Percentiles rank a stretch among this genome's conserved stretches.
phyloP scores from a whole-genome alignment of 2,888 invertebrate genomes.

The Ophion slaviceki region DNA sequence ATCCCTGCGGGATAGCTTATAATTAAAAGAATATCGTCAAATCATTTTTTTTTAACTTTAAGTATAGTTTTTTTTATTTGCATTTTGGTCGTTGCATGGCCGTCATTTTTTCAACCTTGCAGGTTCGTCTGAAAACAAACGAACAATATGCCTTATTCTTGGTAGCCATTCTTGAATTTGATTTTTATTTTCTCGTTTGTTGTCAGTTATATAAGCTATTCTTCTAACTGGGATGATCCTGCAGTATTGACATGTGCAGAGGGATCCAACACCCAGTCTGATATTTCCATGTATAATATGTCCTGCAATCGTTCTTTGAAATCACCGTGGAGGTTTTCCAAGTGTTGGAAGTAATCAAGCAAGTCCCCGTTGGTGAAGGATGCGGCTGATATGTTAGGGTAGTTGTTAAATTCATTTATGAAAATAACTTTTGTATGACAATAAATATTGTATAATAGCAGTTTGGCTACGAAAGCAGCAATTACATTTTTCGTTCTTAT shows the following conservation, averaged over 20 bases:
- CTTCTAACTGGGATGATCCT: background rate
- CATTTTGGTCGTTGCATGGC: no score
- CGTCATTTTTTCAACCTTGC: no score
- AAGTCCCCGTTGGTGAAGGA: background rate
- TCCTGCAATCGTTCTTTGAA: conserved; percentile 2
- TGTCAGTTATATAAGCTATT: background rate
- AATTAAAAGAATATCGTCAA: no score
- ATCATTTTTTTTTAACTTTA: no score
- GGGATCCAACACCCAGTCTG: background rate
- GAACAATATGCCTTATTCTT: background rate
- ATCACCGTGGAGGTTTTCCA: background rate
- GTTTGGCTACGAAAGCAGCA: background rate
- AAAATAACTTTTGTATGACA: background rate
- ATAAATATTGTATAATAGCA: background rate
- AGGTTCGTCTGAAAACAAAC: no score
- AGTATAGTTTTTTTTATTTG: no score
- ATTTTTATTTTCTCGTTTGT: background rate
- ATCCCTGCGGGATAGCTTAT: no score
- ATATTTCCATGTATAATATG: background rate
- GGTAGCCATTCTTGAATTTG: background rate
- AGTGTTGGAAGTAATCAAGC: background rate
- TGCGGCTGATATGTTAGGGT: background rate
- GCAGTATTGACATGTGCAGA: background rate
- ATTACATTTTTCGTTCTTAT: no score
- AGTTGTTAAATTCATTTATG: background rate